phyloP scores from a whole-genome alignment of 2,888 invertebrate genomes.

The Oscheius myriophilus region DNA sequence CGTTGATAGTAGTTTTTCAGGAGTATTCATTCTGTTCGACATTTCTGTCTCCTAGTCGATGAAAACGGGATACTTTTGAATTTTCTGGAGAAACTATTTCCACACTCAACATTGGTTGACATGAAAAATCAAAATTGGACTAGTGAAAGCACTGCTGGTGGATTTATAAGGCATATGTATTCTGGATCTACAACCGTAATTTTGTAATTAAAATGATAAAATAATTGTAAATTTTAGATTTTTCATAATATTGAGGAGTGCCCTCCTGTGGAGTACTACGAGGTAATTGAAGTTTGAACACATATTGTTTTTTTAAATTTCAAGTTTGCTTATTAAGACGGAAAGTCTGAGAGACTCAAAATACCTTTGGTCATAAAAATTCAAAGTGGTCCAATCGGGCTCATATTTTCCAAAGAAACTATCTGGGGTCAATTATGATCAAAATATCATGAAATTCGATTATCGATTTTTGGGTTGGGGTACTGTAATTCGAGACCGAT shows the following conservation, averaged over 20 bases:
- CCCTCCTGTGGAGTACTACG: conserved; percentile 45
- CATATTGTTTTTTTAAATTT: too few relatives aligned
- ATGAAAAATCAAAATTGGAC: conserved; percentile 35
- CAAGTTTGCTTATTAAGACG: too few relatives aligned
- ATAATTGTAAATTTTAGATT: conserved; percentile 26
- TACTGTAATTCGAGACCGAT: too few relatives aligned
- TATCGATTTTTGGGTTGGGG: too few relatives aligned
- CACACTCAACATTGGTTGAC: conserved; percentile 37
- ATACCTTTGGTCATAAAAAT: neutral
- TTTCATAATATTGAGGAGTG: conserved; percentile 34
- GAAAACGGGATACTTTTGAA: conserved; percentile 27
- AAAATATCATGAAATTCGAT: too few relatives aligned
- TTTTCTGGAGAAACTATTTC: conserved; percentile 30
- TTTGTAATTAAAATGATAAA: neutral
- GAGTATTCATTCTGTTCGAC: conserved; percentile 28
- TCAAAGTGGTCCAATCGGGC: too few relatives aligned
- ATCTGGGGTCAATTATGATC: too few relatives aligned
- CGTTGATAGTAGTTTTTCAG: neutral
- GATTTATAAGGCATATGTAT: conserved; percentile 39
- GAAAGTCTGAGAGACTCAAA: neutral
- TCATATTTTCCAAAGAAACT: too few relatives aligned
- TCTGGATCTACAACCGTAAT: conserved; percentile 40
- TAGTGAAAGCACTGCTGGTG: conserved; percentile 8
- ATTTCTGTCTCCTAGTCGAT: conserved; percentile 36
- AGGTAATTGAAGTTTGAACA: conserved; percentile 14